Evolutionary conservation across 64 coral and sea anemone genomes (phyloP).

Genomic region (Astreopora myriophthalma): DNA sequence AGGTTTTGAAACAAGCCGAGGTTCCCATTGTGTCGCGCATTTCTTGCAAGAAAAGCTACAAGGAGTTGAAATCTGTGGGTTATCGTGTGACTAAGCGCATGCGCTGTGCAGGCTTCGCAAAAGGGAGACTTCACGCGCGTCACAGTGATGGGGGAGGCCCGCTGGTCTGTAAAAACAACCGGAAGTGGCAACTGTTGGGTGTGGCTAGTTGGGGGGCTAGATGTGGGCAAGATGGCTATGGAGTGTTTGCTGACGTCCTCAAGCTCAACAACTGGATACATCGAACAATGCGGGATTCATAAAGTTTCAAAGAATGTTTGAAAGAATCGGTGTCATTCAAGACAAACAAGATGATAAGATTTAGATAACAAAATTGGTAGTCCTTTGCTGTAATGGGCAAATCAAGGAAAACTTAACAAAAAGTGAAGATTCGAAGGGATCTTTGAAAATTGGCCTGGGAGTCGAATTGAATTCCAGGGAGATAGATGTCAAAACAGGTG

Average conservation of each 20-base stretch:
- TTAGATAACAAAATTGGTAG: no score
- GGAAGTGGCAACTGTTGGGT: constrained; percentile 44
- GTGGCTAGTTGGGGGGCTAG: constrained; percentile 50
- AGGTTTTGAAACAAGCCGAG: constrained; percentile 40
- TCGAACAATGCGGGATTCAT: not conserved
- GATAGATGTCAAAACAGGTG: no score
- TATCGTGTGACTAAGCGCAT: constrained; percentile 62
- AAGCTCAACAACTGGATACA: constrained; percentile 59
- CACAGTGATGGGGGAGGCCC: constrained; percentile 55
- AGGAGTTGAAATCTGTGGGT: not conserved
- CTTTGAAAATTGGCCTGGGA: no score
- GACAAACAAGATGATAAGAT: no score
- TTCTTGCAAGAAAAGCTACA: constrained; percentile 36
- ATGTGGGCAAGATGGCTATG: constrained; percentile 35
- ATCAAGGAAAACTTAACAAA: no score
- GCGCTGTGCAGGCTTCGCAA: constrained; percentile 63
- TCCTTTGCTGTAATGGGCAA: no score
- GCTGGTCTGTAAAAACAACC: constrained; percentile 15
- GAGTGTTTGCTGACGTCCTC: constrained; percentile 62
- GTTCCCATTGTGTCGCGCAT: constrained; percentile 42
- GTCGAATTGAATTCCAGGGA: no score
- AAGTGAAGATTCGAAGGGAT: no score
- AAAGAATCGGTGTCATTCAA: no score
- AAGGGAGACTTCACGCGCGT: constrained; percentile 25
- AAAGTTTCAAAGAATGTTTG: no score